Conservation (phyloP, 2,888 invertebrate genomes). For the Nomada ruficornis region DNA sequence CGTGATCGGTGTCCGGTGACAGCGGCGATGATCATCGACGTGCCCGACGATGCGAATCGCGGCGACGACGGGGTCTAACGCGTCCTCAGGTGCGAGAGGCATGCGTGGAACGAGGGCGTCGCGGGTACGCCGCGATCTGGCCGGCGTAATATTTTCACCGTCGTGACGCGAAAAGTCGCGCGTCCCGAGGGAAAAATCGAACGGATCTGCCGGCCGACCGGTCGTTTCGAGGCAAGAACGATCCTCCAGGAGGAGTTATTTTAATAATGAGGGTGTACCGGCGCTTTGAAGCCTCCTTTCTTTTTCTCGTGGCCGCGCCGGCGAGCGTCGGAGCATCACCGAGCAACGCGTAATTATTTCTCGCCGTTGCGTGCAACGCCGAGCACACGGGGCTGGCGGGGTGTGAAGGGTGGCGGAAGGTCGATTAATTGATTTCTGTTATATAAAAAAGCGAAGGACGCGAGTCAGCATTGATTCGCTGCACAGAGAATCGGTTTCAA, state of each 20-base stretch:
- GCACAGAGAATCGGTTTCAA: background rate
- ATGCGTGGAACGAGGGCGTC: constrained; percentile 48
- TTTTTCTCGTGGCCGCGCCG: constrained; percentile 38
- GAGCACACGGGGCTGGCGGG: constrained; percentile 24
- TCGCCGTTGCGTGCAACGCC: constrained; percentile 49
- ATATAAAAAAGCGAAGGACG: constrained; percentile 62
- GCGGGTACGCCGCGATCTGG: constrained; percentile 1
- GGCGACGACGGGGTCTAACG: constrained; percentile 17
- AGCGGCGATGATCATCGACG: background rate
- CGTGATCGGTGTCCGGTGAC: constrained; percentile 16
- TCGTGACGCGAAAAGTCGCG: background rate
- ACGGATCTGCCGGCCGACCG: background rate
- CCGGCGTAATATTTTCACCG: background rate
- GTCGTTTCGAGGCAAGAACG: constrained; percentile 31
- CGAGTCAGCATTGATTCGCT: constrained; percentile 9
- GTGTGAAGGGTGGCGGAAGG: constrained; percentile 5
- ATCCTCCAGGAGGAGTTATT: constrained; percentile 64
- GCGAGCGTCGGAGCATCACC: constrained; percentile 17
- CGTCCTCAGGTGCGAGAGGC: constrained; percentile 33
- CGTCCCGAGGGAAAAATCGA: background rate
- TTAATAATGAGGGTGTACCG: constrained; percentile 64
- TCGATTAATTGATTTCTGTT: constrained; percentile 72
- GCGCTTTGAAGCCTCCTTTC: constrained; percentile 50
- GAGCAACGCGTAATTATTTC: constrained; percentile 37
- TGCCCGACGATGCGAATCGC: constrained; percentile 20